Evolutionary conservation across 1,140 invertebrate species (phyloP).

Genomic region (Eumaeus atala): DNA sequence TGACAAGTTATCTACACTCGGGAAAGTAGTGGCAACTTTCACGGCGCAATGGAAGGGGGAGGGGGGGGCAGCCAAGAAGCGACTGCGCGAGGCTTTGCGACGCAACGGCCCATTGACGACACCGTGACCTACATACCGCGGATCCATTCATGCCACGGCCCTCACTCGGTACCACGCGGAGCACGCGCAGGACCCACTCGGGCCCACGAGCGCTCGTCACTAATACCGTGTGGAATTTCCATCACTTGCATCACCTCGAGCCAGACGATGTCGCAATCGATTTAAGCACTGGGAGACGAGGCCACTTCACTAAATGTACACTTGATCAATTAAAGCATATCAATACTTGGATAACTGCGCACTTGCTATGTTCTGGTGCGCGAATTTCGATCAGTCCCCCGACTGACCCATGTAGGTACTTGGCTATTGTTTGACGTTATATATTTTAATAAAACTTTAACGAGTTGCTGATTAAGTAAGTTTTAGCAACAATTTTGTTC

Average conservation of each 20-base stretch:
- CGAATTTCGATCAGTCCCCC: too few relatives aligned
- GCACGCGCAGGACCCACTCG: conserved; percentile 50
- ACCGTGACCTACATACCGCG: conserved; percentile 67
- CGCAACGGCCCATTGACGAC: conserved; percentile 67
- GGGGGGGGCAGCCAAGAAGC: conserved; percentile 44
- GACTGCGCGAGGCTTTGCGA: conserved; percentile 55
- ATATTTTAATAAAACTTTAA: too few relatives aligned
- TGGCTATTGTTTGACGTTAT: too few relatives aligned
- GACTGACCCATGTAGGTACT: too few relatives aligned
- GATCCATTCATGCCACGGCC: conserved; percentile 66
- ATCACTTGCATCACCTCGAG: conserved; percentile 62
- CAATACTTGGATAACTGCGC: conserved; percentile 14
- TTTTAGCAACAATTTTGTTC: too few relatives aligned
- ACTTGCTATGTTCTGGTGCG: too few relatives aligned
- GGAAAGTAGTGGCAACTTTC: conserved; percentile 72
- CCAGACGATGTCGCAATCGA: conserved; percentile 64
- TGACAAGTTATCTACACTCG: conserved; percentile 37
- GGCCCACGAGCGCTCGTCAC: conserved; percentile 35
- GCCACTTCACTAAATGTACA: conserved; percentile 56
- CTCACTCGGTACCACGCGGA: conserved; percentile 35
- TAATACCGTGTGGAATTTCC: conserved; percentile 48
- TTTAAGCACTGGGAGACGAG: conserved; percentile 39
- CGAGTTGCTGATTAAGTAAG: too few relatives aligned
- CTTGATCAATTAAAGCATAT: conserved; percentile 69
- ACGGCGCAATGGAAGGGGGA: conserved; percentile 59